Percentiles rank a stretch among this genome's conserved stretches.
Evolutionary conservation across 2,113 vertebrate species (phyloP).

Genomic region (Brachypteracias leptosomus): DNA sequence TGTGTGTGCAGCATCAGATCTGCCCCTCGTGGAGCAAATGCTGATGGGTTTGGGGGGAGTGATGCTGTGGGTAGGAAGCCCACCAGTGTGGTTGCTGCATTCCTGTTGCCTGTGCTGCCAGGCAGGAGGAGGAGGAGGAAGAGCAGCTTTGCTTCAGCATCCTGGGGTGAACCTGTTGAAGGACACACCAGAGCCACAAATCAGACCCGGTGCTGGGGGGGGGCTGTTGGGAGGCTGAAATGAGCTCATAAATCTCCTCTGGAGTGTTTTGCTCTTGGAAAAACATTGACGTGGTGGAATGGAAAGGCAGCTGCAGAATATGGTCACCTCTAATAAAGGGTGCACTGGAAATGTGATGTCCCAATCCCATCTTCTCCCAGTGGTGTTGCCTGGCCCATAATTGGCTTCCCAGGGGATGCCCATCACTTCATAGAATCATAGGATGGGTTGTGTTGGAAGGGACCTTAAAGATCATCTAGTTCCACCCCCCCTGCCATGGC

Average conservation of each 20-base stretch:
- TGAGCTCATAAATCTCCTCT: background rate
- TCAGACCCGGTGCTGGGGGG: background rate
- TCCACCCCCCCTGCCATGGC: no score
- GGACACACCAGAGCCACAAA: background rate
- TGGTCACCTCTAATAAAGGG: background rate
- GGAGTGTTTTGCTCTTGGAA: background rate
- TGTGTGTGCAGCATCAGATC: fast-evolving
- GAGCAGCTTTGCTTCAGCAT: background rate
- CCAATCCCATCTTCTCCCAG: fast-evolving
- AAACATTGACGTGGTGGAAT: background rate
- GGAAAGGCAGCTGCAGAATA: background rate
- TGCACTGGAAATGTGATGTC: background rate
- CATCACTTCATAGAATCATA: no score
- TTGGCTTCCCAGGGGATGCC: background rate
- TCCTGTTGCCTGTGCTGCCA: fast-evolving
- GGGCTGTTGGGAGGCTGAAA: background rate
- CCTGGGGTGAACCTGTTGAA: background rate
- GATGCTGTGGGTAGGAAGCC: background rate
- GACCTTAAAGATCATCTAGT: no score
- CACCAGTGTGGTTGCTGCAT: background rate
- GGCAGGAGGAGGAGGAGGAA: background rate
- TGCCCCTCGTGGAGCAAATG: background rate
- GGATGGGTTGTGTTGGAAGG: no score
- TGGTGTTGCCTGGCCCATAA: no score
- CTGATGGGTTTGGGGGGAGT: background rate